Evolutionary conservation across 2,888 invertebrate genomes (phyloP), one percentile per base, ranked within the genome.

Genomic region (Noctua comes): DNA sequence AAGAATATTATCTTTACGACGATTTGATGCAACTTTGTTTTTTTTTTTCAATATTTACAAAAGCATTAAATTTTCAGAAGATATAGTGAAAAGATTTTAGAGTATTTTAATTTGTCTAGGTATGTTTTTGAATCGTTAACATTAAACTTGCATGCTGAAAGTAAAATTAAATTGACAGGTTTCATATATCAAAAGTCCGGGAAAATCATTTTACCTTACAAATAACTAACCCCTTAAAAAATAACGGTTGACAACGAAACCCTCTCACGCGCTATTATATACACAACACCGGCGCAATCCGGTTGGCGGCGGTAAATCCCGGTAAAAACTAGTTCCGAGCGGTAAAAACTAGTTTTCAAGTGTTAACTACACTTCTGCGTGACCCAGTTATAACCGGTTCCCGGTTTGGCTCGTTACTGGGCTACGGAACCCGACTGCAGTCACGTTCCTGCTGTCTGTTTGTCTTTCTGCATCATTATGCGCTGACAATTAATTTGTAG

Each of bases 341-440:
- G 66, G 79, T 80, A 82, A 79, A 89, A 89, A 86, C 84, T 80
- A 77, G 81, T 84, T 85, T 82, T 80, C 69, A 87, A 91, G 88
- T 90, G 89, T 80, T 88, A 91, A 90, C 90, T 90, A 86, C 87
- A 79, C 85, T 89, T 87, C 81, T 86, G 86, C 86, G 88, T 89
- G 92, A 91, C 89, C 92, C 80, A 90, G 92, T 91, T 91, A 84
- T 82, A 86, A 80, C 85, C 71, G 85, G 90, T 88, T 86, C 76
- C 75, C 73, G 86, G 88, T 89, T 92, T 90, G 89, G 91, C 91
- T 92, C 91, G 91, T 91, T 92, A 91, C 85, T 73, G 83, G 77
- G 80, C 77, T 64, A 85, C 83, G 66, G 83, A 88, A 88, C 75
- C 77, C 86, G 81, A 76, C 88, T 88, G 82, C 82, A 91, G 90